Evolutionary conservation across 2,888 invertebrate species (phyloP).

Genomic region (Ophraella communa): DNA sequence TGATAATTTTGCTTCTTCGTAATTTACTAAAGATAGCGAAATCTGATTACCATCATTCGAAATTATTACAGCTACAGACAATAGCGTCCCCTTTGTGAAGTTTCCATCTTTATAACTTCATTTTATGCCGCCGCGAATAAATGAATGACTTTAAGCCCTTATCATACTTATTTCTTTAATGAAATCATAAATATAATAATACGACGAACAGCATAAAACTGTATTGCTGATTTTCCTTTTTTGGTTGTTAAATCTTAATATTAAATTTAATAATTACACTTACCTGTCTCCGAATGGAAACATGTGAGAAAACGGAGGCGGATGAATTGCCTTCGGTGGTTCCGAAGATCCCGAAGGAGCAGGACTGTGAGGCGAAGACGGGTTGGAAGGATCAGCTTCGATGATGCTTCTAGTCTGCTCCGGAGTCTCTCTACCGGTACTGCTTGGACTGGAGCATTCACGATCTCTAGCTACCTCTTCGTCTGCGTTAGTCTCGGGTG

Average conservation of each 20-base stretch:
- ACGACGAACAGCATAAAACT: too few species aligned
- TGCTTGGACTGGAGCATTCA: slow-evolving; percentile 56
- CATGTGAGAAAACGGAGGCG: slow-evolving; percentile 71
- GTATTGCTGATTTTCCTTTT: too few species aligned
- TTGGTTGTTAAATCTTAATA: neutral
- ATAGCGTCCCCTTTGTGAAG: slow-evolving; percentile 49
- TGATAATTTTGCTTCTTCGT: slow-evolving; percentile 37
- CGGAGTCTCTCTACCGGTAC: slow-evolving; percentile 48
- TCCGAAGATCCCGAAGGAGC: slow-evolving; percentile 67
- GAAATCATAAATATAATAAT: slow-evolving; percentile 43
- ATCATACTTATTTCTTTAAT: slow-evolving; percentile 51
- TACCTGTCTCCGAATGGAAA: slow-evolving; percentile 70
- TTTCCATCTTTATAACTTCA: slow-evolving; percentile 55
- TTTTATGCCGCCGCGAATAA: slow-evolving; percentile 54
- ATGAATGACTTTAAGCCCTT: slow-evolving; percentile 56
- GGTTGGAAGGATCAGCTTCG: slow-evolving; percentile 48
- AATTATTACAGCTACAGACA: slow-evolving; percentile 55
- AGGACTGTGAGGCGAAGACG: slow-evolving; percentile 63
- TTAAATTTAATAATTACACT: slow-evolving; percentile 43
- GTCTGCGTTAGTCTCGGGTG: slow-evolving; percentile 52
- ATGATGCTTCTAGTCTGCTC: slow-evolving; percentile 45
- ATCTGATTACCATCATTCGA: slow-evolving; percentile 53
- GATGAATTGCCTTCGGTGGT: slow-evolving; percentile 64
- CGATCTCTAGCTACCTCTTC: slow-evolving; percentile 51
- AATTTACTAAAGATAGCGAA: slow-evolving; percentile 43